Percentiles rank a stretch among this genome's conserved stretches.
Conservation (phyloP, 2,113 vertebrate species). For the Dasyurus viverrinus region DNA sequence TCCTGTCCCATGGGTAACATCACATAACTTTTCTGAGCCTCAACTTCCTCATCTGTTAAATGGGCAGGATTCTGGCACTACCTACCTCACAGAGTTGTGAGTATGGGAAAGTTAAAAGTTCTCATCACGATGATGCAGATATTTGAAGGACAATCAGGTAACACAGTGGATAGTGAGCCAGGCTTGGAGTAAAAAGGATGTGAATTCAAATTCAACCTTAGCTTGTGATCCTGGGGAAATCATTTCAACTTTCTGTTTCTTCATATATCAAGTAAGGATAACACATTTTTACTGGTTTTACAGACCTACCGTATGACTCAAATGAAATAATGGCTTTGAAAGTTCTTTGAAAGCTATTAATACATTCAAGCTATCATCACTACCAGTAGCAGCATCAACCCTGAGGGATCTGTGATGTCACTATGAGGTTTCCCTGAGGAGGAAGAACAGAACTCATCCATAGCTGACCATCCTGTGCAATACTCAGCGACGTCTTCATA, state of each 20-base stretch:
- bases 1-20: background rate
- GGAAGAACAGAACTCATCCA: background rate
- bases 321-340: background rate
- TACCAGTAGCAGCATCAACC: background rate
- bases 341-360: background rate
- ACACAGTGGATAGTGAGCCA: too few relatives aligned
- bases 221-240: too few relatives aligned
- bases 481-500: background rate
- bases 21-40: background rate
- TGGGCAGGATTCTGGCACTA: background rate
- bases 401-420: background rate
- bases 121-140: background rate
- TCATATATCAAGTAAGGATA: background rate
- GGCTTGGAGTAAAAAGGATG: too few relatives aligned
- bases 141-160: background rate
- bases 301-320: background rate
- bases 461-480: background rate
- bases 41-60: background rate
- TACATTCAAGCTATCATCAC: background rate
- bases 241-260: background rate
- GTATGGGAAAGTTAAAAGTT: too few relatives aligned
- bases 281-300: background rate
- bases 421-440: background rate
- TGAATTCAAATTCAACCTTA: too few relatives aligned
- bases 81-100: background rate